Base-by-base conservation (phyloP, 2,797 vertebrate genomes). In the Euthynnus affinis region DNA sequence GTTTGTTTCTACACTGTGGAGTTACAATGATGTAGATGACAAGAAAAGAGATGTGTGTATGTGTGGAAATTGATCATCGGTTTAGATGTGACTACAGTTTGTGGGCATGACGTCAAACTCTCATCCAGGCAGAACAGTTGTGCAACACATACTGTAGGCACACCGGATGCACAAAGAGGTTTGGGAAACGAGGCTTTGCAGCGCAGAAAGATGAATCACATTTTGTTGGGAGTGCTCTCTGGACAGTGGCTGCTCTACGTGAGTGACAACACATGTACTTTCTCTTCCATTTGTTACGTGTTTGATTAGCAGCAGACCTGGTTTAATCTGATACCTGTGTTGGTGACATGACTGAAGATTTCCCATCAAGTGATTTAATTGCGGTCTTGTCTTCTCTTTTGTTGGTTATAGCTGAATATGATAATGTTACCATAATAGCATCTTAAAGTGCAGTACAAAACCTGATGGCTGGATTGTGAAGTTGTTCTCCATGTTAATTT, bases 401-500 rank as follows among this genome's bases (percentile, higher is more conserved):
- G 72, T 87, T 89, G 77, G 63, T 86, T 84, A 20, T 74, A 83
- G 71, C 82, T 86, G 29, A 87, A 89, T 85, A 86, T 83, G 67
- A 88, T 86, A 72, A 61, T 78, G 86, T 90, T 82, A 75, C 82
- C 75, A 76, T 78, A 67, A 80, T 83, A 84, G 77, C 84, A 85
- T 90, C 81, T 81, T 81, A 73, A 87, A 83, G 76, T 92, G 86
- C 83, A 77, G 82, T 87, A 52, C 80, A 89, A 86, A 91, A 91
- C 83, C 80, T 87, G 87, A 90, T 89, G 92, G 79, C 88, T 91
- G 86, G 85, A 91, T 88, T 87, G 86, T 89, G 86, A 90, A 74
- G 77, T 91, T 88, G 90, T 93, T 87, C 85, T 89, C 76, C 71
- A 76, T 91, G 90, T 91, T 89, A 6, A 83, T 88, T 91, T 90